Evolutionary conservation across 2,113 vertebrate genomes (phyloP).

Genomic region (Ptilorrhoa leucosticta): DNA sequence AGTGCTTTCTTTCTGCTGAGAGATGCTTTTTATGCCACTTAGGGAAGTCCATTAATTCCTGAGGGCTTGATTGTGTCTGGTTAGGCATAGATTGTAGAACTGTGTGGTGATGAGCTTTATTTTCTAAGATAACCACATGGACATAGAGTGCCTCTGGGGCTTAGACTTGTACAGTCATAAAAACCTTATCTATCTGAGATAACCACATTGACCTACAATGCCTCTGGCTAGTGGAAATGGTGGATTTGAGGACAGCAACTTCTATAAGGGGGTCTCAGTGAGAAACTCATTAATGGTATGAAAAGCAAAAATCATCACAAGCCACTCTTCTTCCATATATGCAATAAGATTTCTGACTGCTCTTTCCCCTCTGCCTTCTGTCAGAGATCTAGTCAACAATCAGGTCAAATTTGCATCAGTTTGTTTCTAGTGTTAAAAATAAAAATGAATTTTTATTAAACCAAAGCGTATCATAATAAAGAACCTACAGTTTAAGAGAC

Average conservation of each 20-base stretch:
- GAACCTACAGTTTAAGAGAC: neutral
- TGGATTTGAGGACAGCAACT: neutral
- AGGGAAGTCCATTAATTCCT: constrained; percentile 2
- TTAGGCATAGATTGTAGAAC: constrained; percentile 1
- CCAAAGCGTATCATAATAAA: neutral
- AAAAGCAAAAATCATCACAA: neutral
- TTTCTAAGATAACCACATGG: constrained; percentile 35
- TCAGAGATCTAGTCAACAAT: neutral
- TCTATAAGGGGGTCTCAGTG: neutral
- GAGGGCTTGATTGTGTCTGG: neutral
- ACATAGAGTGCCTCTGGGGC: constrained; percentile 4
- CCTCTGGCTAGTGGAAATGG: constrained; percentile 2
- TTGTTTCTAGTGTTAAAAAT: neutral
- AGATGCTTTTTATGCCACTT: neutral
- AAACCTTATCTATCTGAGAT: constrained; percentile 14
- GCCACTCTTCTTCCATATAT: neutral
- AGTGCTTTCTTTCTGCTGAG: neutral
- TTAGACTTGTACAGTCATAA: neutral
- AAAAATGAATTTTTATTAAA: neutral
- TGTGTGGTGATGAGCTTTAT: neutral
- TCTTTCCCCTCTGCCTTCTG: neutral
- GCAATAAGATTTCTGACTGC: neutral
- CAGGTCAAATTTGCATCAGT: neutral
- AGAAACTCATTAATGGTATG: neutral
- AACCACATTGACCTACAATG: constrained; percentile 3